Base-by-base conservation (phyloP, 2,113 vertebrate genomes). In the Mesitornis unicolor region DNA sequence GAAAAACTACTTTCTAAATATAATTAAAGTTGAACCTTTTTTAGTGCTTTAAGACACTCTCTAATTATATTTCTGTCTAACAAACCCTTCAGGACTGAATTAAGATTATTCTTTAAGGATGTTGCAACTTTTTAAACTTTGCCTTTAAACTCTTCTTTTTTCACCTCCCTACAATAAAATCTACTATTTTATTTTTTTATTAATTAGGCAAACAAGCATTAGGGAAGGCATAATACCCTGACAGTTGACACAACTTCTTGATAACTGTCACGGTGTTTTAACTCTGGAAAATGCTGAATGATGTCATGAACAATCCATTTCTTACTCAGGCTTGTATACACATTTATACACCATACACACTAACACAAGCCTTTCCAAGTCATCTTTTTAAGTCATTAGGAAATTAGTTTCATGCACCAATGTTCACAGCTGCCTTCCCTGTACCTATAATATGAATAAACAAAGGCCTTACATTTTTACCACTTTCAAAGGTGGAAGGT, bases 261-360 rank as follows among this genome's bases (percentile, higher is more conserved):
- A 48, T 8, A 54, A 20, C 38, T 67, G 9, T 4, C 40, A 26
- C 8, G 59, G 18, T 29, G 28, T 38, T 90, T 69, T 53, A 20
- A 40, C 24, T 65, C 29, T 38, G 13, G n/a, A 64, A 83, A 61
- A 70, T n/a, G 16, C 4, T n/a, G 29, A 65, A 35, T 59, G 38
- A 56, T 33, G 16, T 64, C 7, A 6, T 21, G 35, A 75, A 84
- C 19, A 69, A 77, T 38, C 19, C 2, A 1, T 64, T 86, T 64
- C 47, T 38, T 43, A 35, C 26, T 65, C 40, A 21, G 0, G 0
- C 19, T 65, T 79, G 3, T 26, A 2, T n/a, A 67, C 28, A 40
- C 20, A 53, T 13, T 11, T 45, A 8, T 38, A 59, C 8, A 51
- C 16, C 7, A 22, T 28, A 16, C 6, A 47, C 19, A 57, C 11